Percentiles rank a stretch among this genome's conserved stretches.
Evolutionary conservation across 2,113 vertebrate species (phyloP).

Genomic region (Notechis scutatus): DNA sequence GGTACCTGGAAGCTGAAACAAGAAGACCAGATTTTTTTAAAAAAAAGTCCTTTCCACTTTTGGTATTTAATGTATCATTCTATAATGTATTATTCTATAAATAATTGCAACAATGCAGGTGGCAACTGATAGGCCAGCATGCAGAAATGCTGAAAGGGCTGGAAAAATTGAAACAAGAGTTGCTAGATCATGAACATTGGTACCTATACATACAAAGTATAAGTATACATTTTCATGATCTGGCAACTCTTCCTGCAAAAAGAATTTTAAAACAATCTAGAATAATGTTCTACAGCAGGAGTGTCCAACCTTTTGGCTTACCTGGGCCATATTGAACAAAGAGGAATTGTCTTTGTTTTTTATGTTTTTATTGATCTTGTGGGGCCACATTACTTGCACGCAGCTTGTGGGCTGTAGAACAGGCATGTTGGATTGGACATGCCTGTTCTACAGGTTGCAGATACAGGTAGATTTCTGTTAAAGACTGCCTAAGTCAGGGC

Average conservation of each 20-base stretch:
- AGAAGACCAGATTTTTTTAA: neutral
- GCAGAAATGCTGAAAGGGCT: neutral
- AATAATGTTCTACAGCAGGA: neutral
- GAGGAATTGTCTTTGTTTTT: neutral
- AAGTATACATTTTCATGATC: neutral
- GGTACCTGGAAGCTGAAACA: neutral
- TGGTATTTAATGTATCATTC: too few relatives aligned
- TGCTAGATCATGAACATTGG: too few relatives aligned
- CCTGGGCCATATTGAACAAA: neutral
- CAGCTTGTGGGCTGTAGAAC: neutral
- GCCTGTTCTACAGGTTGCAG: neutral
- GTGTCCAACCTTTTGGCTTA: neutral
- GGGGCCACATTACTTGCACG: neutral
- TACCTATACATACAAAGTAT: neutral
- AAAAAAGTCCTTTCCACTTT: neutral
- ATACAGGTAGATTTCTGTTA: neutral
- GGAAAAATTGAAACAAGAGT: neutral
- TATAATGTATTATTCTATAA: neutral
- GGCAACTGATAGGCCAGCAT: neutral
- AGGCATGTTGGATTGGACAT: neutral
- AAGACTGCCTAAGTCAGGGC: neutral
- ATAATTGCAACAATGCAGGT: neutral
- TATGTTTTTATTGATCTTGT: neutral
- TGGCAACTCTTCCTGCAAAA: neutral
- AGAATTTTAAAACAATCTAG: neutral